These are phyloP conservation scores for Sardinella longiceps DNA, from an alignment of 2,797 vertebrate genomes.

Conservation along the genomic window DNA sequence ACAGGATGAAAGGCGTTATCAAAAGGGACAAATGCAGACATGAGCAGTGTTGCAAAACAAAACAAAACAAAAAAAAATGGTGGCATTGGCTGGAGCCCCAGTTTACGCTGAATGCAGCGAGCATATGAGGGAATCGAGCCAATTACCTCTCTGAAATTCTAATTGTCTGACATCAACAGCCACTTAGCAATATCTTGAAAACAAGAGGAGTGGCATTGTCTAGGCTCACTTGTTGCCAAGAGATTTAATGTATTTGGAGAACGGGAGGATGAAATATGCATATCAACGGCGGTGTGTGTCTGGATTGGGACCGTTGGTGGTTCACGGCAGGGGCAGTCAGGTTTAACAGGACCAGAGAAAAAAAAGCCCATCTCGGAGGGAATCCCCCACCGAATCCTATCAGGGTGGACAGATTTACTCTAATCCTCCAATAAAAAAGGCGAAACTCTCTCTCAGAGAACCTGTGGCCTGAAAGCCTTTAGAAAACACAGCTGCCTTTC, in stretches of 20 bases:
- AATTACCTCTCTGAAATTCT: constrained; percentile 61
- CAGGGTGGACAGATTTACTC: constrained; percentile 63
- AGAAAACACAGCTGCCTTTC: constrained; percentile 67
- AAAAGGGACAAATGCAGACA: constrained; percentile 79
- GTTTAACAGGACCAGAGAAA: constrained; percentile 51
- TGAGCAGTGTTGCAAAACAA: constrained; percentile 68
- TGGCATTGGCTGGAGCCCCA: constrained; percentile 58
- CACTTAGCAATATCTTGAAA: constrained; percentile 56
- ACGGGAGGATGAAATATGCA: constrained; percentile 37
- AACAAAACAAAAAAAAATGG: constrained; percentile 64
- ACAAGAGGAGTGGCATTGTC: constrained; percentile 45
- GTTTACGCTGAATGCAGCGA: constrained; percentile 48
- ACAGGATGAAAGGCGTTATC: constrained; percentile 80
- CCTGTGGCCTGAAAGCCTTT: constrained; percentile 65
- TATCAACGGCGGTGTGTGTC: constrained; percentile 38
- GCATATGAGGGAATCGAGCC: constrained; percentile 56
- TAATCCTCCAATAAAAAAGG: constrained; percentile 64
- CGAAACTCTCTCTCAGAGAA: constrained; percentile 57
- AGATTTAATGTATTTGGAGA: constrained; percentile 49
- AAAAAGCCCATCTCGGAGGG: constrained; percentile 52
- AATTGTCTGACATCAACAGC: constrained; percentile 62
- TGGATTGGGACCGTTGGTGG: constrained; percentile 28
- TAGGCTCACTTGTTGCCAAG: constrained; percentile 38
- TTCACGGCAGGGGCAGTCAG: constrained; percentile 49
- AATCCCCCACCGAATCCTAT: constrained; percentile 63